Base-by-base conservation (phyloP, 2,113 vertebrate genomes). In the Pedionomus torquatus region DNA sequence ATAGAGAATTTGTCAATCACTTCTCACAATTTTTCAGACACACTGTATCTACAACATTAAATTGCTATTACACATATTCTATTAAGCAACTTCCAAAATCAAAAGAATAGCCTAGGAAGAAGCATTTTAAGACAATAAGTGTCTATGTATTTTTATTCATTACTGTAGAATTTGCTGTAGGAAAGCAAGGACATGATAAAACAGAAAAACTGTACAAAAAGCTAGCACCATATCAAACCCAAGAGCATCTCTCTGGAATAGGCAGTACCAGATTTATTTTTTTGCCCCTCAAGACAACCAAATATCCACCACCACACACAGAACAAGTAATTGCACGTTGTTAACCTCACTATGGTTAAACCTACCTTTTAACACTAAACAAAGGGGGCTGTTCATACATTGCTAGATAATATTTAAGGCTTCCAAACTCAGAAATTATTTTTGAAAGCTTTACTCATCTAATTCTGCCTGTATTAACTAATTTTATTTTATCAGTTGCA, bases 1-100 rank as follows among this genome's bases (percentile, higher is more conserved):
- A 68, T 1, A 4, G n/a, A 24, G 33, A 54, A 17, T 49, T 24
- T 72, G 33, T 60, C 12, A 35, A 54, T 33, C 0, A 0, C 20
- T 48, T 48, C 46, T 86, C 63, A 64, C 28, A 31, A 37, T 68
- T 89, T 87, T 87, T 81, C 64, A 64, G 39, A 66, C 13, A 64
- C 5, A 17, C 7, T 13, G 14, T 8, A 49, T 5, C 28, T 46
- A 58, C 26, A 11, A 51, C 4, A 9, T 30, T 58, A 83, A 54
- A 8, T n/a, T 68, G 41, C 41, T 79, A 46, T 65, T 28, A 61
- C 8, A 71, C 2, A 10, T 24, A 46, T 35, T 31, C 15, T 58
- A 33, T 21, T 66, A 39, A 78, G 51, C 35, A 75, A 44, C 41
- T 70, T 70, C 6, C 49, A 57, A 30, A 60, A 90, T 77, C 10